Base-by-base conservation (phyloP, 2,113 vertebrate species). In the Atractosteus spatula region DNA sequence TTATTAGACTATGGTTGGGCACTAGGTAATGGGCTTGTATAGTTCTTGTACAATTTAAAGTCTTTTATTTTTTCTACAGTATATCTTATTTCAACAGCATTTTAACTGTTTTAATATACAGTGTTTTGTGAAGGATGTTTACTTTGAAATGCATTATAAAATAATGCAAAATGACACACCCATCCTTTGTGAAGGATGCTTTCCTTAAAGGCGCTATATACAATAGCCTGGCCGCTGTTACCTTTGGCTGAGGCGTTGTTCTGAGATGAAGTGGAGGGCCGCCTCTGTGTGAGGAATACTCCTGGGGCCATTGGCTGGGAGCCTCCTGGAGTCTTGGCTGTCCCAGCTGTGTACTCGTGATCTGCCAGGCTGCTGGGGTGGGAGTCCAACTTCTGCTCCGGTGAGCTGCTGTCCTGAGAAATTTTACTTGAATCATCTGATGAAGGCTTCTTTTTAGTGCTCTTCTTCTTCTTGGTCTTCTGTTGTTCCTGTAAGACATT, bases 401-500 rank as follows among this genome's bases (percentile, higher is more conserved):
- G 94, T 0, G 96, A 98, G 89, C 94, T 93, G 82, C 94, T 92
- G 87, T 98, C 96, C 90, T 95, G 93, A 76, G 93, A 95, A 76
- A 80, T 78, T 86, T 90, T 93, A 74, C 77, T 91, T 55, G 79
- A 76, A 69, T 93, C 90, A 87, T 89, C 92, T 2, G 90, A 70
- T 10, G 81, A 80, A 59, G 88, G 82, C 92, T 97, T 99, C 94
- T 96, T 96, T 92, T 96, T 98, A 89, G 92, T 88, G 88, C 84
- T 86, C 78, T 89, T 97, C 91, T 96, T 98, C 92, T 98, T 98
- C 91, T 95, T 96, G 77, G 89, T 94, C 87, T 96, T 98, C 85
- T 98, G 96, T 80, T 97, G 95, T 91, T 99, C 97, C 93, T 99
- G 92, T 88, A 78, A 88, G 77, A 81, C 4, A 62, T 54, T 42